A percentile compares a stretch with the other conserved stretches of the same genome.
These are phyloP conservation scores for Sakesphorus luctuosus DNA, from an alignment of 2,113 vertebrate genomes.

Conservation along the genomic window DNA sequence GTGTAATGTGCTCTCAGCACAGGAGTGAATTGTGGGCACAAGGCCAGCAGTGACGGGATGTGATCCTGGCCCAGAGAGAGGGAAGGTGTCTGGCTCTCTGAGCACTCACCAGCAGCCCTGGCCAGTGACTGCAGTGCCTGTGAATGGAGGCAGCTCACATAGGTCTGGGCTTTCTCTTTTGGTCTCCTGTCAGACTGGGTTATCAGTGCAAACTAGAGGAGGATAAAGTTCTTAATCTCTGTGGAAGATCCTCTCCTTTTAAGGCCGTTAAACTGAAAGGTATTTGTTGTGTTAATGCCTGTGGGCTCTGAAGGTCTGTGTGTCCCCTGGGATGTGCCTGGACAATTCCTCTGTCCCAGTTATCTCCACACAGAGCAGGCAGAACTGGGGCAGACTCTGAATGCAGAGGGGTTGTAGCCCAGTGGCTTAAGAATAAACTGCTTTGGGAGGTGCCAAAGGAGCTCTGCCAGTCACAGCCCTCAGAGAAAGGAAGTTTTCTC, in stretches of 20 bases:
- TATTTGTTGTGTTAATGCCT: not conserved
- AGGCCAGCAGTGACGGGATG: conserved; percentile 11
- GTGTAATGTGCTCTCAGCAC: not conserved
- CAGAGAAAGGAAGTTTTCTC: not conserved
- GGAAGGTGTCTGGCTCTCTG: conserved; percentile 45
- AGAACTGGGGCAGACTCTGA: not conserved
- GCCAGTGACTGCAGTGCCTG: not conserved
- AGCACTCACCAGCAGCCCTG: conserved; percentile 6
- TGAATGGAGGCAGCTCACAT: conserved; percentile 5
- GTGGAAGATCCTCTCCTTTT: not conserved
- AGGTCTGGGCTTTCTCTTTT: not conserved
- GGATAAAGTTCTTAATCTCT: not conserved
- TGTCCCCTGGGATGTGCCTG: not conserved
- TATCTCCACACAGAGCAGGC: not conserved
- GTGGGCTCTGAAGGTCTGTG: not conserved
- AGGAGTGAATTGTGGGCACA: not conserved
- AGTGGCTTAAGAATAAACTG: not conserved
- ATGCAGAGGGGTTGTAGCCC: not conserved
- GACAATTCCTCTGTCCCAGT: not conserved
- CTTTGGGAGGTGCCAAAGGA: not conserved
- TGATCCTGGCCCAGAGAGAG: not conserved
- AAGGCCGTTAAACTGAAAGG: not conserved
- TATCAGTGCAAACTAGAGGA: not conserved
- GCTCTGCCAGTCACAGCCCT: not conserved
- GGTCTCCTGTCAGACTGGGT: not conserved